Percentiles rank a stretch among this genome's conserved stretches.
phyloP scores from a whole-genome alignment of 2,888 invertebrate genomes.

The Erynnis tages region DNA sequence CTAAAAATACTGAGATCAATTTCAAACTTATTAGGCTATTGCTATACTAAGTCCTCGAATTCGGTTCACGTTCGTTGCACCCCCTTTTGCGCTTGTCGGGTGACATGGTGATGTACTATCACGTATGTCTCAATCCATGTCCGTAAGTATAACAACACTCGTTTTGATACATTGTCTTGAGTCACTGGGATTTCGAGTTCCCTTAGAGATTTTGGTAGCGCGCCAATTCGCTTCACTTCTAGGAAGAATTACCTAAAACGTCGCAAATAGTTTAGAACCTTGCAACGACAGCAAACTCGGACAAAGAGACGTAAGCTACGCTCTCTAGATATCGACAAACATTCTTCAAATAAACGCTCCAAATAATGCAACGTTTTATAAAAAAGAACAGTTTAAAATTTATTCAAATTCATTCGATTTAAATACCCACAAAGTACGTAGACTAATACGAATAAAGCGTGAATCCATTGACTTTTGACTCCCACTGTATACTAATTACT shows the following conservation, averaged over 20 bases:
- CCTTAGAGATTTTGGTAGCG: constrained; percentile 37
- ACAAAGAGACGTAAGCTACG: background rate
- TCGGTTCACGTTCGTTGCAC: constrained; percentile 40
- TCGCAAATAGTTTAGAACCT: constrained; percentile 11
- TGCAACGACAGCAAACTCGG: constrained; percentile 13
- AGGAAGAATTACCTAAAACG: constrained; percentile 24
- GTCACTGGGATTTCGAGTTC: constrained; percentile 44
- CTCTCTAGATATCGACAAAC: constrained; percentile 12
- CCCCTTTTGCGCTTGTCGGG: constrained; percentile 72
- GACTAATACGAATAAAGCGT: background rate
- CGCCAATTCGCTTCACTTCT: constrained; percentile 40
- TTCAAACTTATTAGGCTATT: constrained; percentile 23
- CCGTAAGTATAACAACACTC: constrained; percentile 37
- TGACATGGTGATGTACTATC: constrained; percentile 64
- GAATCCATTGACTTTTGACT: constrained; percentile 38
- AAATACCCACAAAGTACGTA: constrained; percentile 14
- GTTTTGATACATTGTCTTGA: constrained; percentile 49
- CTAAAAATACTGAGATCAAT: constrained; percentile 69
- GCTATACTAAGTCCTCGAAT: constrained; percentile 42
- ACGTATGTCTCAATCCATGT: constrained; percentile 42
- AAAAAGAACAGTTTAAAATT: constrained; percentile 6
- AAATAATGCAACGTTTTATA: constrained; percentile 2
- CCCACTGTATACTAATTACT: constrained; percentile 21
- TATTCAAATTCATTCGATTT: constrained; percentile 16
- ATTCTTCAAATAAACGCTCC: constrained; percentile 5